Percentiles rank a stretch among this genome's conserved stretches.
Conservation (phyloP, 2,888 invertebrate genomes). For the Rosalia funebris region DNA sequence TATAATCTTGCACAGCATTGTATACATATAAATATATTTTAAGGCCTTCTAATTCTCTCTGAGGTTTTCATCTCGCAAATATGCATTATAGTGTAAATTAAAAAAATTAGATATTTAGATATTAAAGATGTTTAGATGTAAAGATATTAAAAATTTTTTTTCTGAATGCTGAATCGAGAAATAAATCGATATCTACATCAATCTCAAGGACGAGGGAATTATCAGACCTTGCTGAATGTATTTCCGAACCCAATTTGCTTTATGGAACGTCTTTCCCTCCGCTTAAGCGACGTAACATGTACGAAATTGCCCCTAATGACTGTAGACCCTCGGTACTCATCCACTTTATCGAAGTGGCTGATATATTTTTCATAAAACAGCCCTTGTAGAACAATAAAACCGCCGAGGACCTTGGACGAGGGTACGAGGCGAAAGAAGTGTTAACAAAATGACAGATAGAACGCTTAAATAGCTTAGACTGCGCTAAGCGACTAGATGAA, state of each 20-base stretch:
- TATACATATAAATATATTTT: no score
- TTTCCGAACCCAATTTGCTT: conserved; percentile 21
- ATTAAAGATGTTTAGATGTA: no score
- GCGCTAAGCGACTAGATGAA: conserved; percentile 51
- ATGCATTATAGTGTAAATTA: no score
- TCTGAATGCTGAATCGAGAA: not conserved
- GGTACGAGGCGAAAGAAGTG: conserved; percentile 41
- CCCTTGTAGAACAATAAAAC: conserved; percentile 32
- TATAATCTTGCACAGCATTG: no score
- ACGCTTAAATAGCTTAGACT: conserved; percentile 49
- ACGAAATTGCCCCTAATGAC: conserved; percentile 26
- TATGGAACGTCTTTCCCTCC: conserved; percentile 11
- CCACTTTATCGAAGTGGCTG: conserved; percentile 29
- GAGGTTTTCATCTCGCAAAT: no score
- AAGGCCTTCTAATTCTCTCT: no score
- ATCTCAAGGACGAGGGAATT: not conserved
- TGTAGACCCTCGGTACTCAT: conserved; percentile 23
- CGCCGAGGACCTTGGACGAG: conserved; percentile 9
- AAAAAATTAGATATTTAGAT: no score
- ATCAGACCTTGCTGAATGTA: not conserved
- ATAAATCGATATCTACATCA: conserved; percentile 1
- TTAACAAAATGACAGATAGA: conserved; percentile 52
- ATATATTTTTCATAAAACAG: conserved; percentile 33
- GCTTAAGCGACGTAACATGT: conserved; percentile 9
- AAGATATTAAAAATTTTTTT: no score